Evolutionary conservation across 1,140 invertebrate genomes (phyloP), one percentile per base, ranked within the genome.

Genomic region (Diachasma alloeum): DNA sequence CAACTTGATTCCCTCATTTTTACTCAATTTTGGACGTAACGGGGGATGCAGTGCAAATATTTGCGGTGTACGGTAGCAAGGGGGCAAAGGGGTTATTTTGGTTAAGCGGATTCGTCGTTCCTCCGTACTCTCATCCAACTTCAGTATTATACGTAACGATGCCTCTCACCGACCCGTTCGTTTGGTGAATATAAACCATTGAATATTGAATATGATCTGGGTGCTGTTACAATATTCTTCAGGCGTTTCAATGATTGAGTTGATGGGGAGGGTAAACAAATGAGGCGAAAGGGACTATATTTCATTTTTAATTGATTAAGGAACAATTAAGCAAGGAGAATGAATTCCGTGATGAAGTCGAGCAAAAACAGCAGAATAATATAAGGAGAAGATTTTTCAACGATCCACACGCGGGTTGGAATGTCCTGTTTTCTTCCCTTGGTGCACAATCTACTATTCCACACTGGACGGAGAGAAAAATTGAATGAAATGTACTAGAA

Each of bases 101-200:
- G 36, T 73, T 73, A 73, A 73, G 56, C 72, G 48, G 46, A 73
- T 63, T 63, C 37, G 59, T 26, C n/a, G n/a, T n/a, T n/a, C n/a
- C n/a, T n/a, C n/a, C n/a, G n/a, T n/a, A 22, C 69, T 37, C 69
- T 42, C 69, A 71, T 42, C 69, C 37, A 19, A 22, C 69, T 17
- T 22, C 17, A n/a, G 42, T 37, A 71, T 71, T 71, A 71, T 71
- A 48, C 46, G 13, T 48, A 17, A 48, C 46, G 46, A 17, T 48
- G 46, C 13, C 46, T 48, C 22, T 48, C 15, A 6, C 46, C 11
- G 17, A n/a, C 46, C 46, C 17, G 4, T 48, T 48, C 13, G 4
- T 48, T 15, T 48, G 13, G 4, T 15, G 3, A 4, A 17, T 13
- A 13, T 13, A 48, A 48, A 13, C 46, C 46, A 48, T 4, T 48